Evolutionary conservation across 2,797 vertebrate genomes (phyloP), one percentile per base, ranked within the genome.

Genomic region (Lates japonicus): DNA sequence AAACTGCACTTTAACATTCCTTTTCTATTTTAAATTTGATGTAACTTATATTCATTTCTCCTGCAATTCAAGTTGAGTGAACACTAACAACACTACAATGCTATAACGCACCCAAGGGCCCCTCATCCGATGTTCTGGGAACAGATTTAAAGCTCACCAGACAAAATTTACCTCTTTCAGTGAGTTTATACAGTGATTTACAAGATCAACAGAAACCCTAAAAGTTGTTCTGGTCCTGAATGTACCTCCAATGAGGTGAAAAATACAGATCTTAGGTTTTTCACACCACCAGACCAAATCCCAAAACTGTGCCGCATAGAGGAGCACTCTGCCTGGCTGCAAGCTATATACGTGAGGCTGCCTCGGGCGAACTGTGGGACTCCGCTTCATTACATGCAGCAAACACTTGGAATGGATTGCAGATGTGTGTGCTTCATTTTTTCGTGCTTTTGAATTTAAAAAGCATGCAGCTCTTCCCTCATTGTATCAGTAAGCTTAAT

Each of bases 301-400:
- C 74, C 72, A 46, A 76, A 86, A 74, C 64, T 81, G 46, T 29
- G 52, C 44, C 2, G 58, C 67, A 74, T 44, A 76, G 69, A 85
- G 61, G 63, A 84, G 54, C 39, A 39, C 76, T 84, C 77, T 84
- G 80, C 44, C 46, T 70, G 67, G 52, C 88, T 87, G 58, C 49
- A 48, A 87, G 85, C 72, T 76, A 76, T 71, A 67, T 74, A 73
- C 52, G 19, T 44, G 73, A 83, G 68, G 49, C 58, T 70, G 84
- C 88, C 78, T 86, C 58, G 0, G 78, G 90, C 76, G 78, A 79
- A 72, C 63, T 59, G 37, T 67, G 79, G 70, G 60, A 70, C 62
- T 80, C 5, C 1, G 25, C 65, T 69, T 88, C 61, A 70, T 84
- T 76, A 63, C 72, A 66, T 76, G 64, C 51, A 57, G 75, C 64